Base-by-base conservation (phyloP, 2,113 vertebrate genomes). In the Mustela nigripes region DNA sequence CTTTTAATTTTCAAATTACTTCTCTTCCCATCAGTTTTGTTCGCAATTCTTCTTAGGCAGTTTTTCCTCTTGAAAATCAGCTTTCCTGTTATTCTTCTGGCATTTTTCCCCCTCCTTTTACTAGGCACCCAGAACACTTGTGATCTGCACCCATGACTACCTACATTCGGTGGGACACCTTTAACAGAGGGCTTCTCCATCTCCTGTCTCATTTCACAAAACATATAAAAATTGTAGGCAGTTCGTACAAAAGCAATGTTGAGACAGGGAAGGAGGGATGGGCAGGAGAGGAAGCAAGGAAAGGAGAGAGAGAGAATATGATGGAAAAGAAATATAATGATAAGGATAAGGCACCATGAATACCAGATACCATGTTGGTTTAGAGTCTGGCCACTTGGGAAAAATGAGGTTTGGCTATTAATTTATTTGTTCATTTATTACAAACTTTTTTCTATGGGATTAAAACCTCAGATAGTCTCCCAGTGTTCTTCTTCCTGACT, bases 381-480 rank as follows among this genome's bases (percentile, higher is more conserved):
- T 89, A 86, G 48, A 28, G 90, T 67, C 7, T 85, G 71, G 50
- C 26, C 33, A 67, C 78, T 39, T 80, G 53, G 62, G 8, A 16
- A 91, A 95, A 82, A 33, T 58, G 16, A 96, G 71, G 16, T 83
- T 79, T 96, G 78, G n/a, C 65, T 82, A 11, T 45, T 58, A 65
- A 88, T n/a, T 91, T 69, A 69, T 89, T 84, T 78, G 45, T 78
- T 78, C 50, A 95, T 74, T 92, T 92, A 45, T 58, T 95, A 45
- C 50, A 96, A 31, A 73, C 28, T 58, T 89, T 78, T 94, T 53
- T 31, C 71, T 79, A 5, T 48, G 88, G 45, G 10, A 33, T 90
- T 95, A 74, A 93, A 98, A 74, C 28, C 81, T 97, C n/a, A 93
- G 26, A 24, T 92, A 95, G 92, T 94, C 87, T 98, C 88, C 84